phyloP scores from a whole-genome alignment of 2,797 vertebrate genomes.

The Manis crassicaudata region DNA sequence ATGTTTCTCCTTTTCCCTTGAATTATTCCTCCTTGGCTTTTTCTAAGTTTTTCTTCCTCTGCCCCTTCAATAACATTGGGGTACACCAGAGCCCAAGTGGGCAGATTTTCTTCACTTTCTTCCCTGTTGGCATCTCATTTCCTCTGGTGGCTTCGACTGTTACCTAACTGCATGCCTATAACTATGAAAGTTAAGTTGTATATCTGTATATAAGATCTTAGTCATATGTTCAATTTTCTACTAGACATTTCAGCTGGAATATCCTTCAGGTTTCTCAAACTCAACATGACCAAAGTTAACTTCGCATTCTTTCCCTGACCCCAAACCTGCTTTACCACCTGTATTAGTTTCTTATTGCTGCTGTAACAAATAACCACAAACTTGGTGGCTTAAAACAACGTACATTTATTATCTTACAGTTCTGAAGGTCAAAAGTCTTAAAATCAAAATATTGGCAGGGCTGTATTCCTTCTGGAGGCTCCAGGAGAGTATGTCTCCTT shows the following conservation, averaged over 20 bases:
- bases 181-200: neutral
- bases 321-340: neutral
- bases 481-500: neutral
- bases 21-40: neutral
- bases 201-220: neutral
- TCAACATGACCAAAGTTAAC: neutral
- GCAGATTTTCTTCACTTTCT: neutral
- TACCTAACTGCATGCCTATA: neutral
- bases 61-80: neutral
- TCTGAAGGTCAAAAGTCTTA: neutral
- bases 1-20: neutral
- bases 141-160: neutral
- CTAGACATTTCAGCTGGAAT: neutral
- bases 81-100: neutral
- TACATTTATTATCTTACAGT: neutral
- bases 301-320: neutral
- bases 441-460: neutral
- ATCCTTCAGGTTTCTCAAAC: neutral
- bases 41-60: neutral
- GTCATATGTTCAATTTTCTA: neutral
- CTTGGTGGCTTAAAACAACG: neutral
- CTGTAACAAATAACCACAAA: neutral
- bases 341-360: neutral
- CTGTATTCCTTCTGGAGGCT: neutral
- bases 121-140: neutral